Conservation (phyloP, 2,888 invertebrate species). For the Drosophila algonquin region DNA sequence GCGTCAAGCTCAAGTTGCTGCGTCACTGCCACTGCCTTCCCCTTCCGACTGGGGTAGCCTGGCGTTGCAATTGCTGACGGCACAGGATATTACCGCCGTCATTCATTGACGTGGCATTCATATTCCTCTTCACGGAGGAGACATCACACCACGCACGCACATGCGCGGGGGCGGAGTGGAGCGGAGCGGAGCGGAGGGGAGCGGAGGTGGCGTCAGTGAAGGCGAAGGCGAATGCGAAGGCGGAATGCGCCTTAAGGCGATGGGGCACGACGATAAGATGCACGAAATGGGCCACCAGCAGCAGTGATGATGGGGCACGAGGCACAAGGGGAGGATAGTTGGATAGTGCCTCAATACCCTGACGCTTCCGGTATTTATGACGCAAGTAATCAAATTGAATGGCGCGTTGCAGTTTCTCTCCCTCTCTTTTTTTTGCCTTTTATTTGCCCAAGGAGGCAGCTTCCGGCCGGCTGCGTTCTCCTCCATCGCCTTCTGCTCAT, state of each 20-base stretch:
- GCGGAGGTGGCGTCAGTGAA: too few species aligned
- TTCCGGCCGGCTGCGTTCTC: conserved; percentile 29
- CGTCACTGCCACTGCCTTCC: conserved; percentile 54
- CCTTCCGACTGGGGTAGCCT: not conserved
- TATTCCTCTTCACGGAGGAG: conserved; percentile 43
- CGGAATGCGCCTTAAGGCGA: not conserved
- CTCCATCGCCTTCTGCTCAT: conserved; percentile 5
- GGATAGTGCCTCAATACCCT: conserved; percentile 75
- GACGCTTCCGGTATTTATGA: conserved; percentile 79
- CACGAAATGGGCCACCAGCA: not conserved
- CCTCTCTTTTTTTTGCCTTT: conserved; percentile 48
- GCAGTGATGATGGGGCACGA: not conserved
- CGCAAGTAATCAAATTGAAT: conserved; percentile 80
- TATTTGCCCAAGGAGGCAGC: conserved; percentile 61
- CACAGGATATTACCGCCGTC: conserved; percentile 81
- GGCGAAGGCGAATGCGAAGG: not conserved
- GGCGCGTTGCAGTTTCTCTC: conserved; percentile 71
- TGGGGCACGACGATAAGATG: not conserved
- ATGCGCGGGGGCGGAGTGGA: too few species aligned
- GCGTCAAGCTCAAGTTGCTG: conserved; percentile 57
- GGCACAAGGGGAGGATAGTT: not conserved
- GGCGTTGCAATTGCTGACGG: conserved; percentile 58
- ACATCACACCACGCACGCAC: conserved; percentile 56
- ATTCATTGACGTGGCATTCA: conserved; percentile 65
- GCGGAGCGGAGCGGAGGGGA: too few species aligned